These are phyloP conservation scores for Clinocottus analis DNA, from an alignment of 2,113 vertebrate species.

Conservation along the genomic window DNA sequence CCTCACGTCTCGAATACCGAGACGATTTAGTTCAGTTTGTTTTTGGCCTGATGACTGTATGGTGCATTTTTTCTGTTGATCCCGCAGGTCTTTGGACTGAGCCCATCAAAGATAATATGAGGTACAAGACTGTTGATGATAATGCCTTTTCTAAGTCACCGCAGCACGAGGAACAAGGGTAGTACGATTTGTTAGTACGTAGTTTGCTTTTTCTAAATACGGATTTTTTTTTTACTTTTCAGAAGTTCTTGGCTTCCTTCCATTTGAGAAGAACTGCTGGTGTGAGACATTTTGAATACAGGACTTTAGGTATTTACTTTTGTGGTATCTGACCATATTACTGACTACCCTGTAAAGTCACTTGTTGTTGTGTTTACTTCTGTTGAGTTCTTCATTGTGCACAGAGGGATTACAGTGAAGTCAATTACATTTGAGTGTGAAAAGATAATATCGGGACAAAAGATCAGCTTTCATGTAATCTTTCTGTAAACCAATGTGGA, in stretches of 20 bases:
- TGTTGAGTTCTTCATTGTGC: background rate
- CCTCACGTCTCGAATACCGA: background rate
- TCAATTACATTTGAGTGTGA: background rate
- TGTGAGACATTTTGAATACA: background rate
- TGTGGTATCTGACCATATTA: conserved; percentile 6
- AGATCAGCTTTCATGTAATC: too few species aligned
- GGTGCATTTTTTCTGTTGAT: background rate
- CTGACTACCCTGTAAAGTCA: too few species aligned
- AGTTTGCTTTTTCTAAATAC: background rate
- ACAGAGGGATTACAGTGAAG: background rate
- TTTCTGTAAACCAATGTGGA: background rate
- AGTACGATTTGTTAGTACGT: background rate
- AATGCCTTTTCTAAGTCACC: background rate
- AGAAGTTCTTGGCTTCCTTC: conserved; percentile 6
- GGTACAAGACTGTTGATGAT: background rate
- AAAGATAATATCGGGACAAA: background rate
- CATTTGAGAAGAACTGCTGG: background rate
- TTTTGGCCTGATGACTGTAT: background rate
- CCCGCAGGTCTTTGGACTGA: background rate
- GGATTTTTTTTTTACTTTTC: conserved; percentile 10
- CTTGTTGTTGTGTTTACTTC: background rate
- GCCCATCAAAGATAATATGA: background rate
- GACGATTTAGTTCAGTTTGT: background rate
- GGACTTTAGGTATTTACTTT: background rate
- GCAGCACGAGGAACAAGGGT: background rate